Percentiles rank a stretch among this genome's conserved stretches.
phyloP scores from a whole-genome alignment of 2,888 invertebrate genomes.

The Apamea crenata region DNA sequence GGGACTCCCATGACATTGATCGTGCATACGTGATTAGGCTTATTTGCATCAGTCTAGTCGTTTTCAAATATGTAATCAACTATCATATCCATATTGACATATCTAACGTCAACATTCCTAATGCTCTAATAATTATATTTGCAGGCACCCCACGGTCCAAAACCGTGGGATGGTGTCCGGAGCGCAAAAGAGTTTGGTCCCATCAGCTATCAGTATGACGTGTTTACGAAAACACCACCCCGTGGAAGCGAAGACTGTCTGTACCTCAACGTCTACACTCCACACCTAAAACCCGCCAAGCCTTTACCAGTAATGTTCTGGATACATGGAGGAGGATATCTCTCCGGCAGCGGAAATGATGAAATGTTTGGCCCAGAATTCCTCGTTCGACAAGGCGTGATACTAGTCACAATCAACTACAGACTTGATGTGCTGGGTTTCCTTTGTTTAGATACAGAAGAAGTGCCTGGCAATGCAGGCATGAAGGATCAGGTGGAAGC shows the following conservation, averaged over 20 bases:
- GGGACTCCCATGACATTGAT: no score
- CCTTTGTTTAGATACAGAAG: conserved; percentile 74
- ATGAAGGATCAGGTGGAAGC: conserved; percentile 81
- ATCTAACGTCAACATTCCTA: background rate
- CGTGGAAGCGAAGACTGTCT: conserved; percentile 78
- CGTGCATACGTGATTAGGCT: background rate
- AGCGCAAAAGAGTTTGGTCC: conserved; percentile 75
- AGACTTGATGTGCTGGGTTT: conserved; percentile 78
- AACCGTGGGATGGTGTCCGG: conserved; percentile 76
- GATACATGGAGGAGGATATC: conserved; percentile 77
- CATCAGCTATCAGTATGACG: conserved; percentile 72
- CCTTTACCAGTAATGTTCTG: conserved; percentile 79
- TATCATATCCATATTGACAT: background rate
- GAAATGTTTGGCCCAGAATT: conserved; percentile 77
- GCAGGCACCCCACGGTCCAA: conserved; percentile 71
- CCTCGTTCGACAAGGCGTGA: conserved; percentile 72
- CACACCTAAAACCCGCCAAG: conserved; percentile 65
- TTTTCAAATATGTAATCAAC: background rate
- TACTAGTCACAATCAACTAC: conserved; percentile 80
- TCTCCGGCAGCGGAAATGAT: conserved; percentile 75
- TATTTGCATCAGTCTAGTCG: background rate
- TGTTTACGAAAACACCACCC: conserved; percentile 8
- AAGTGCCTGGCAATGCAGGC: conserved; percentile 80
- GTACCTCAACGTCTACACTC: conserved; percentile 80
- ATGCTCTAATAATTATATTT: background rate